Evolutionary conservation across 2,113 vertebrate species (phyloP).

Genomic region (Pangasianodon hypophthalmus): DNA sequence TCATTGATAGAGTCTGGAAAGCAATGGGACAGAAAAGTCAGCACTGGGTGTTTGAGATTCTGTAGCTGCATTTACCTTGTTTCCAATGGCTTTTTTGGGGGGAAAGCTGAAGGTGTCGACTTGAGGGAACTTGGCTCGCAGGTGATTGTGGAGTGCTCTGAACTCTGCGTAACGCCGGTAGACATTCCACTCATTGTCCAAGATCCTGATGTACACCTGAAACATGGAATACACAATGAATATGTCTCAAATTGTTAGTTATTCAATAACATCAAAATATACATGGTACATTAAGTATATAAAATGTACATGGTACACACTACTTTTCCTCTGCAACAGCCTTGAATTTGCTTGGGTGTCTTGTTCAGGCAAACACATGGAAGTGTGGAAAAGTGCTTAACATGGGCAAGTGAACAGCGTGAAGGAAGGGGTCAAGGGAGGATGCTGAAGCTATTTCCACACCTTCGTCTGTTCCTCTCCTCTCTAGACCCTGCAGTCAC

Average conservation of each 20-base stretch:
- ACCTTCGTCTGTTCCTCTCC: conserved; percentile 25
- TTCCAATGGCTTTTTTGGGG: conserved; percentile 97
- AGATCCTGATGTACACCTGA: conserved; percentile 95
- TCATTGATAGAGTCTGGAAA: not conserved
- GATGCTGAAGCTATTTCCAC: conserved; percentile 50
- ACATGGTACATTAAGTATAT: no score
- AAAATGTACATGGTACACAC: not conserved
- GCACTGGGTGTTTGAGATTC: not conserved
- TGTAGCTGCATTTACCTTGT: conserved; percentile 83
- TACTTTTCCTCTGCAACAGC: conserved; percentile 5
- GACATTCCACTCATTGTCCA: conserved; percentile 97
- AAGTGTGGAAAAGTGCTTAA: conserved; percentile 13
- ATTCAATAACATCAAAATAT: not conserved
- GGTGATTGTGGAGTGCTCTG: conserved; percentile 85
- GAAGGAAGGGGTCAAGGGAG: conserved; percentile 33
- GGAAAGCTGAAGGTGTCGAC: conserved; percentile 90
- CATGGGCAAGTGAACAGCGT: conserved; percentile 14
- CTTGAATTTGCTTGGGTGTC: not conserved
- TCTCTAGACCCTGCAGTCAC: conserved; percentile 12
- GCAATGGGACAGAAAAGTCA: not conserved
- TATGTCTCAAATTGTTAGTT: conserved; percentile 25
- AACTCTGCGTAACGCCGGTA: conserved; percentile 95
- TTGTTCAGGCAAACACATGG: conserved; percentile 21
- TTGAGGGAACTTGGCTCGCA: conserved; percentile 85
- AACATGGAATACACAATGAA: conserved; percentile 12